Conservation (phyloP, 2,888 invertebrate genomes). For the Tyria jacobaeae region DNA sequence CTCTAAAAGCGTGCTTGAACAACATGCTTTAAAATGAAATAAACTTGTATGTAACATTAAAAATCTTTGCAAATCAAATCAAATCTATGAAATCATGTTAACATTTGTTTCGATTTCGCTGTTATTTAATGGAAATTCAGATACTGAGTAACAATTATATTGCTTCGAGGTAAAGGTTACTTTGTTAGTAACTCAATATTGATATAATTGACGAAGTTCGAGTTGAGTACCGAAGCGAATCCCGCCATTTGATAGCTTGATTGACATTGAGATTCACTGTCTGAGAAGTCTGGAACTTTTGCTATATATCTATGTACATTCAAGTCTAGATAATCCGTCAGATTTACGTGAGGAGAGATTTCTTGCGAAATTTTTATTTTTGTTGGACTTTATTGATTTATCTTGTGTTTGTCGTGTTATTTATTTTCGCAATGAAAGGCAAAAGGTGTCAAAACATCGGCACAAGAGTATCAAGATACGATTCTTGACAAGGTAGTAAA, state of each 20-base stretch:
- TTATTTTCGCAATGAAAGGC: too few species aligned
- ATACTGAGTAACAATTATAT: slow-evolving; percentile 3
- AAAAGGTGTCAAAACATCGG: too few species aligned
- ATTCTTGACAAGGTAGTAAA: too few species aligned
- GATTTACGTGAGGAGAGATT: background rate
- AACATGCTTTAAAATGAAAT: too few species aligned
- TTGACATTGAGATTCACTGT: background rate
- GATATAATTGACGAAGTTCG: background rate
- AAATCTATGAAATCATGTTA: too few species aligned
- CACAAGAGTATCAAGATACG: too few species aligned
- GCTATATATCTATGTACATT: background rate
- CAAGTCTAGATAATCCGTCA: background rate
- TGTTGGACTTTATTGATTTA: background rate
- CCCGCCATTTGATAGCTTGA: background rate
- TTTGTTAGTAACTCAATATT: slow-evolving; percentile 2
- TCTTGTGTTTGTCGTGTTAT: too few species aligned
- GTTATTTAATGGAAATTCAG: slow-evolving; percentile 6
- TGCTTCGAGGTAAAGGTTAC: background rate
- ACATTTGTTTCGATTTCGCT: background rate
- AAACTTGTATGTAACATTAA: background rate
- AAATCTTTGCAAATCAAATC: background rate
- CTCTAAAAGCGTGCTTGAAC: too few species aligned
- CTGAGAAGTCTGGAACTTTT: slow-evolving; percentile 1
- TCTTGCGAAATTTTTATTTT: background rate
- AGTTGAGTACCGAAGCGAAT: background rate